Evolutionary conservation across 2,113 vertebrate species (phyloP), one percentile per base, ranked within the genome.

Genomic region (Proteles cristata): DNA sequence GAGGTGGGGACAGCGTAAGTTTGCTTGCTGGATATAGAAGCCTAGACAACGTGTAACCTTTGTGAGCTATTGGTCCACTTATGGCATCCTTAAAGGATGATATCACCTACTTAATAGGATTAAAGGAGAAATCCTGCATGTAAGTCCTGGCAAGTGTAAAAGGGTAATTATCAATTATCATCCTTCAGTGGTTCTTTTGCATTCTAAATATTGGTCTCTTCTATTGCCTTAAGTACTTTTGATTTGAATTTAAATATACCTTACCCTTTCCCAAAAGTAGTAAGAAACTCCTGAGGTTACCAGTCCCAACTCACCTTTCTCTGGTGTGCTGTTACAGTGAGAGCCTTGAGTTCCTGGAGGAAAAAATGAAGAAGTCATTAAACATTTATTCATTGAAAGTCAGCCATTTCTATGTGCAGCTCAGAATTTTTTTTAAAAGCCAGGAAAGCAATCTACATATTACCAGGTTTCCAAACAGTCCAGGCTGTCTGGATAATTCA

Each of bases 291-390:
- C 58, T 19, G 19, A 63, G 10, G 19, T 94, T 93, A 61, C 15
- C 55, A 31, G 28, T 81, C 53, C 58, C 88, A 80, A 97, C 97
- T 97, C 86, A 98, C 98, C 98, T 77, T 14, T 0, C 69, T 80
- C 86, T 73, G 23, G 4, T 48, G 4, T 25, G 1, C 0, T 0
- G 0, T 0, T 0, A 82, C 96, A 97, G 1, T 16, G 0, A 33
- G 7, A 0, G 15, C 0, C 17, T 0, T 4, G 0, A 5, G 0
- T 9, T 5, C 43, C 97, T 97, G 88, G 35, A 68, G 85, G n/a
- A 88, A 63, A 95, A 86, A 96, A 83, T 35, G 5, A 82, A 93
- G 33, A 83, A 39, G 66, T n/a, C 17, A 73, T 94, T 93, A 93
- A 84, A 53, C 7, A 23, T 28, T 73, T 31, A 74, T 28, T 33